These are phyloP conservation scores for Drosophila tropicalis DNA, from an alignment of 1,140 invertebrate species.

Conservation along the genomic window DNA sequence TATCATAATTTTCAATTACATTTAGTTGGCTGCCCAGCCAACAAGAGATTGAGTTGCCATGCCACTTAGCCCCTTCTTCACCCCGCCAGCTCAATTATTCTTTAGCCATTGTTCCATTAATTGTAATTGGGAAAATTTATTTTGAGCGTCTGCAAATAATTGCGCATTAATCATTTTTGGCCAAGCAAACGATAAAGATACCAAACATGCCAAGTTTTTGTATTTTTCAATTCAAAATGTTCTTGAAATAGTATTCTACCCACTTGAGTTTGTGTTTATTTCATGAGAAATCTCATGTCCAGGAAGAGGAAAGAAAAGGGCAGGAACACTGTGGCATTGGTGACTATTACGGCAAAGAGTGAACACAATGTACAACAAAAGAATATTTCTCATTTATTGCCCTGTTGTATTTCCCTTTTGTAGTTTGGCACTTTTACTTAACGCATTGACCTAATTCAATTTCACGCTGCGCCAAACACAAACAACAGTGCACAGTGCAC, in stretches of 20 bases:
- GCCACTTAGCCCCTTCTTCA: neutral
- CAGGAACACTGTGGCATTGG: neutral
- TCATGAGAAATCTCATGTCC: too few species aligned
- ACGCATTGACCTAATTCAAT: conserved; percentile 65
- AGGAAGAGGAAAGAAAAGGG: too few species aligned
- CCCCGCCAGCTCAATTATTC: neutral
- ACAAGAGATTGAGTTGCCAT: conserved; percentile 20
- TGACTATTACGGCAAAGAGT: neutral
- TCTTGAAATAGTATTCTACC: too few species aligned
- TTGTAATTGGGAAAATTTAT: conserved; percentile 65
- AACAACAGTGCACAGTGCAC: conserved; percentile 20
- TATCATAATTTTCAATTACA: conserved; percentile 53
- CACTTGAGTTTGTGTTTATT: too few species aligned
- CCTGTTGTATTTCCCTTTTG: conserved; percentile 18
- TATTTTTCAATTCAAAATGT: too few species aligned
- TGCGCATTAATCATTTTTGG: conserved; percentile 70
- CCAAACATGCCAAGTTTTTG: neutral
- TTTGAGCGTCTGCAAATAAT: conserved; percentile 71
- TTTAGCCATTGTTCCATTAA: conserved; percentile 27
- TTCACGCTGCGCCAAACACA: conserved; percentile 56
- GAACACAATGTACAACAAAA: conserved; percentile 21
- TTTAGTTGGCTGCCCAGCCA: conserved; percentile 22
- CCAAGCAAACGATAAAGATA: neutral
- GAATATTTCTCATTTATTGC: conserved; percentile 42
- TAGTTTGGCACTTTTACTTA: conserved; percentile 52